Evolutionary conservation across 2,797 vertebrate species (phyloP).

Genomic region (Intellagama lesueurii): DNA sequence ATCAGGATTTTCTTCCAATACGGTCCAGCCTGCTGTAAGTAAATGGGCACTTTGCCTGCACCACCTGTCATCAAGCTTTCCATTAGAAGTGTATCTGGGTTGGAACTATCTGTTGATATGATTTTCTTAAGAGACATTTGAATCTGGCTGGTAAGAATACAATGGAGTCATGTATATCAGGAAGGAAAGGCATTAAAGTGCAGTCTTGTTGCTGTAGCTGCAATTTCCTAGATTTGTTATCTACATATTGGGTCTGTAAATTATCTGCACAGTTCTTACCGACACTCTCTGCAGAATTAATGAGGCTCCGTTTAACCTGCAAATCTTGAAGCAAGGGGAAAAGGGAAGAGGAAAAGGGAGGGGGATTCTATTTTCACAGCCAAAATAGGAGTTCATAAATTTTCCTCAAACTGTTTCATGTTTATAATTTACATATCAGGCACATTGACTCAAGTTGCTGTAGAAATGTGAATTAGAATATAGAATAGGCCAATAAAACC

Average conservation of each 20-base stretch:
- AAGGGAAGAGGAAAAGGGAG: background rate
- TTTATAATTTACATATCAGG: slow-evolving; percentile 44
- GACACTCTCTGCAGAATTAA: slow-evolving; percentile 44
- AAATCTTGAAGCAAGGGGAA: slow-evolving; percentile 44
- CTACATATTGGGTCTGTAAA: slow-evolving; percentile 38
- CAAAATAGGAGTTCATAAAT: slow-evolving; percentile 46
- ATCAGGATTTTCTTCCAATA: background rate
- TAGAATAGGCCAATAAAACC: slow-evolving; percentile 16
- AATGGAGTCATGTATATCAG: slow-evolving; percentile 20
- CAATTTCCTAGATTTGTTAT: slow-evolving; percentile 37
- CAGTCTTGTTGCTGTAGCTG: slow-evolving; percentile 35
- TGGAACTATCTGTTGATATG: slow-evolving; percentile 14
- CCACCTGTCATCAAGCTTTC: slow-evolving; percentile 9
- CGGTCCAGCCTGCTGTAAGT: background rate
- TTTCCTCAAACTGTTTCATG: slow-evolving; percentile 39
- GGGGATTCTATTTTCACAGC: slow-evolving; percentile 37
- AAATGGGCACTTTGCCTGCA: background rate
- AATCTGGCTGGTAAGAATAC: slow-evolving; percentile 35
- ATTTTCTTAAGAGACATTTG: slow-evolving; percentile 36
- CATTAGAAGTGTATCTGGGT: slow-evolving; percentile 17
- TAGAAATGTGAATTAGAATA: slow-evolving; percentile 3
- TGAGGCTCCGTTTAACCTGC: slow-evolving; percentile 39
- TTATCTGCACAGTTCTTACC: slow-evolving; percentile 36
- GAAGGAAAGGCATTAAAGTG: slow-evolving; percentile 21
- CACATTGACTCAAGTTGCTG: slow-evolving; percentile 17